Percentiles rank a stretch among this genome's conserved stretches.
These are phyloP conservation scores for Propithecus deckenii DNA, from an alignment of 2,797 vertebrate genomes.

Conservation along the genomic window DNA sequence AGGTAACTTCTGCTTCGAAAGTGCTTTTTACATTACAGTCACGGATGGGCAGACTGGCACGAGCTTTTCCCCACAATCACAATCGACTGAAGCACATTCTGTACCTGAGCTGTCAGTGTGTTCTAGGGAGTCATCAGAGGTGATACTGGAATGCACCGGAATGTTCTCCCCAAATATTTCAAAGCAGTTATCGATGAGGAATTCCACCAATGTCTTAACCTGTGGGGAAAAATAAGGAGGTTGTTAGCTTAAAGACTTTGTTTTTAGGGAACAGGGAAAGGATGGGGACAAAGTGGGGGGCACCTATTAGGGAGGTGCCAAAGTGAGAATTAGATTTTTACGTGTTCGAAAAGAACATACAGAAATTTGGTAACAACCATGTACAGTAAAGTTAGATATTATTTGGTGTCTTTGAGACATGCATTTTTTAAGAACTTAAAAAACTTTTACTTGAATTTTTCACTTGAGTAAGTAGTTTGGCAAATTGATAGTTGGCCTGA, in stretches of 20 bases:
- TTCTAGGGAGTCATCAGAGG: slow-evolving; percentile 85
- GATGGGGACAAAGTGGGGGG: neutral
- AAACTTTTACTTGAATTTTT: neutral
- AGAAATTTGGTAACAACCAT: neutral
- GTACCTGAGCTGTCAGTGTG: slow-evolving; percentile 88
- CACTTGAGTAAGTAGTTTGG: neutral
- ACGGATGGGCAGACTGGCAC: neutral
- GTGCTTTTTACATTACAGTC: neutral
- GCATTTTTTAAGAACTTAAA: neutral
- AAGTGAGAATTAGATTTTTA: neutral
- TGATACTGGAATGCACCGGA: slow-evolving; percentile 80
- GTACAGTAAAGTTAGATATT: neutral
- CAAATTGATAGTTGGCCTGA: neutral
- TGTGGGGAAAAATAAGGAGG: slow-evolving; percentile 72
- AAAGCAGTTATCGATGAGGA: slow-evolving; percentile 91
- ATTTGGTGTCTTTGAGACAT: neutral
- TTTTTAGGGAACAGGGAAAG: neutral
- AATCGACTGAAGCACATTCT: neutral
- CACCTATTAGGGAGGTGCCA: neutral
- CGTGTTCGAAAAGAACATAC: neutral
- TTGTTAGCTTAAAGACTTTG: neutral
- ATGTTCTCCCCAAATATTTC: slow-evolving; percentile 91
- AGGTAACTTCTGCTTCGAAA: neutral
- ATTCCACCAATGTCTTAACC: slow-evolving; percentile 92
- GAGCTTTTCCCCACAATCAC: neutral